Evolutionary conservation across 2,797 vertebrate species (phyloP).

Genomic region (Anguilla anguilla): DNA sequence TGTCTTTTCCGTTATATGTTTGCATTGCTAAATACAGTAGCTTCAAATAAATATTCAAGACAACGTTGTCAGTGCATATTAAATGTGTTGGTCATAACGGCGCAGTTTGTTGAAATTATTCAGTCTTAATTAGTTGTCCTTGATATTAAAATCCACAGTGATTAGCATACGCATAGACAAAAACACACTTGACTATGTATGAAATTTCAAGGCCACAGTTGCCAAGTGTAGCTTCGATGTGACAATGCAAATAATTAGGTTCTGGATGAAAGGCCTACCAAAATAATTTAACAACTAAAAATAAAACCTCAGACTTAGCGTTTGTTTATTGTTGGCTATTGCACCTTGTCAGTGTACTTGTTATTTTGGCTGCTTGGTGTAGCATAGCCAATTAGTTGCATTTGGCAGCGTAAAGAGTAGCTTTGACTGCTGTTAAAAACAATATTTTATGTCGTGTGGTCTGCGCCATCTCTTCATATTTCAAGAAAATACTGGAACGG

Average conservation of each 20-base stretch:
- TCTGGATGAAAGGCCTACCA: background rate
- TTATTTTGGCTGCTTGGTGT: background rate
- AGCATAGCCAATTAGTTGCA: background rate
- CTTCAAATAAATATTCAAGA: conserved; percentile 36
- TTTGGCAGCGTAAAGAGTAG: background rate
- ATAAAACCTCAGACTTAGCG: conserved; percentile 2
- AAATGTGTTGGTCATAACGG: conserved; percentile 59
- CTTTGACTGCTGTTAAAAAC: background rate
- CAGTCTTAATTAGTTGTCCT: conserved; percentile 54
- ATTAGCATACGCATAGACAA: conserved; percentile 13
- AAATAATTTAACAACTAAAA: conserved; percentile 21
- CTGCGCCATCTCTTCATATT: background rate
- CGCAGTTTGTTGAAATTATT: conserved; percentile 62
- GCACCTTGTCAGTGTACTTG: background rate
- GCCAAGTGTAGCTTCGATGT: background rate
- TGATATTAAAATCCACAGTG: conserved; percentile 64
- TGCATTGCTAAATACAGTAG: conserved; percentile 59
- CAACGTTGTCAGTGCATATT: conserved; percentile 43
- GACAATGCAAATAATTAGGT: conserved; percentile 4
- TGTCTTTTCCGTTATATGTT: conserved; percentile 43
- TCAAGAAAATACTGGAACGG: background rate
- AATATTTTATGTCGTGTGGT: background rate
- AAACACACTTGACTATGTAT: conserved; percentile 25
- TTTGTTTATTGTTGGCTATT: background rate
- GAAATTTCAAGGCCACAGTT: conserved; percentile 19